Evolutionary conservation across 1,140 invertebrate genomes (phyloP).

Genomic region (Aphidius gifuensis): DNA sequence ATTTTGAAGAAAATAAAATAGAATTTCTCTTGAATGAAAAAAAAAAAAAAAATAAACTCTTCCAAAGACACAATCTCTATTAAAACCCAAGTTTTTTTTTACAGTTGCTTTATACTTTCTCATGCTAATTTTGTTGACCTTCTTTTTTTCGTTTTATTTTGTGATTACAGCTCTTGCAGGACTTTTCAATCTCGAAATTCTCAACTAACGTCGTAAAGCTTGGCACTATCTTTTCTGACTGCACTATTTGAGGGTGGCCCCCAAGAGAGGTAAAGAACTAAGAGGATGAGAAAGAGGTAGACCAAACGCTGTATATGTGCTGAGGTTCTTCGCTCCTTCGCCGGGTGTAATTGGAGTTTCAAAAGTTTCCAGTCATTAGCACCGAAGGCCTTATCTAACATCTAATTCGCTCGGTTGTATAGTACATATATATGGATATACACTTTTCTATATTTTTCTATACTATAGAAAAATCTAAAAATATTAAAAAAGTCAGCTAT

Average conservation of each 20-base stretch:
- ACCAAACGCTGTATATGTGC: neutral
- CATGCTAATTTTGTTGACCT: too few relatives aligned
- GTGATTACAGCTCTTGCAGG: slow-evolving; percentile 18
- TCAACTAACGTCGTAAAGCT: too few relatives aligned
- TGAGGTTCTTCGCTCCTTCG: slow-evolving; percentile 15
- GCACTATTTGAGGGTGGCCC: slow-evolving; percentile 5
- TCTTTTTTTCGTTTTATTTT: slow-evolving; percentile 7
- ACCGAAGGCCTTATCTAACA: slow-evolving; percentile 28
- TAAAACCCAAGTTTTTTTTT: neutral
- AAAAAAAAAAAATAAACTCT: slow-evolving; percentile 1
- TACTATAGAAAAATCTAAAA: too few relatives aligned
- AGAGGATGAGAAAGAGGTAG: too few relatives aligned
- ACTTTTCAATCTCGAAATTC: slow-evolving; percentile 26
- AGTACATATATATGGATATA: too few relatives aligned
- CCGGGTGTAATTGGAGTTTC: slow-evolving; percentile 30
- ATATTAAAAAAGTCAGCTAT: too few relatives aligned
- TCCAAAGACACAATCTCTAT: neutral
- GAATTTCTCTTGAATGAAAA: neutral
- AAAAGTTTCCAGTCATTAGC: slow-evolving; percentile 32
- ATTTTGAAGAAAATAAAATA: neutral
- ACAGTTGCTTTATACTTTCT: too few relatives aligned
- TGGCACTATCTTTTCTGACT: slow-evolving; percentile 13
- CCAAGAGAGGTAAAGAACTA: neutral
- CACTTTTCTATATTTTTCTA: too few relatives aligned
- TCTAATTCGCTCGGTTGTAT: slow-evolving; percentile 24